These are phyloP conservation scores for Nymphalis polychloros DNA, from an alignment of 2,888 invertebrate genomes.

Conservation along the genomic window DNA sequence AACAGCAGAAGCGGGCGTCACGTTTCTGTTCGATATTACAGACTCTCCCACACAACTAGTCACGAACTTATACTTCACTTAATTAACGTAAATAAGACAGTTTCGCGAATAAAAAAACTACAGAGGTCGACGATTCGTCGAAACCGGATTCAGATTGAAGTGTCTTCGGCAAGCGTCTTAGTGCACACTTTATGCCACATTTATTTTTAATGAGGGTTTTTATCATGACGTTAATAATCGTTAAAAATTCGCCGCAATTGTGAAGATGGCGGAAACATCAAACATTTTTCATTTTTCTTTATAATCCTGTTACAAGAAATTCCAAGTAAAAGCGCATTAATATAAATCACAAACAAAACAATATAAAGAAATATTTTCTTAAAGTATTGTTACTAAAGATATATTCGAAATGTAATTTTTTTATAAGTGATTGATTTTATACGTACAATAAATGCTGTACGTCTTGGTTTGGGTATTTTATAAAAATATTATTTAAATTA, in stretches of 20 bases:
- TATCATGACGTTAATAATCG: constrained; percentile 41
- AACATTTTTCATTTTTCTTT: constrained; percentile 23
- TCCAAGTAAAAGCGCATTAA: constrained; percentile 6
- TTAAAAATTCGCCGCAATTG: constrained; percentile 34
- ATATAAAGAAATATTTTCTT: not conserved
- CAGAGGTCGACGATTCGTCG: constrained; percentile 61
- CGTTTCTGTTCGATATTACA: constrained; percentile 47
- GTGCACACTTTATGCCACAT: constrained; percentile 67
- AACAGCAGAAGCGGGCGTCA: constrained; percentile 55
- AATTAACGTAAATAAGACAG: constrained; percentile 80
- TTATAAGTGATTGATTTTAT: too few species aligned
- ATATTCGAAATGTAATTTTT: too few species aligned
- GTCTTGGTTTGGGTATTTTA: too few species aligned
- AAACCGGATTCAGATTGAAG: constrained; percentile 69
- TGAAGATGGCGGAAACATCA: constrained; percentile 31
- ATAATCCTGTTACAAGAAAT: constrained; percentile 4
- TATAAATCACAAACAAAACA: not conserved
- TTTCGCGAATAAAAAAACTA: constrained; percentile 70
- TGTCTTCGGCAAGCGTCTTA: constrained; percentile 52
- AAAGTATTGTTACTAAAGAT: not conserved
- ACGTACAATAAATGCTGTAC: too few species aligned
- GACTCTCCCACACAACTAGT: constrained; percentile 72
- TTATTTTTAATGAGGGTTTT: constrained; percentile 66
- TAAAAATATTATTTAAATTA: too few species aligned
- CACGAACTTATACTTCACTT: constrained; percentile 82